Evolutionary conservation across 2,888 invertebrate genomes (phyloP).

Genomic region (Physocephala rufipes): DNA sequence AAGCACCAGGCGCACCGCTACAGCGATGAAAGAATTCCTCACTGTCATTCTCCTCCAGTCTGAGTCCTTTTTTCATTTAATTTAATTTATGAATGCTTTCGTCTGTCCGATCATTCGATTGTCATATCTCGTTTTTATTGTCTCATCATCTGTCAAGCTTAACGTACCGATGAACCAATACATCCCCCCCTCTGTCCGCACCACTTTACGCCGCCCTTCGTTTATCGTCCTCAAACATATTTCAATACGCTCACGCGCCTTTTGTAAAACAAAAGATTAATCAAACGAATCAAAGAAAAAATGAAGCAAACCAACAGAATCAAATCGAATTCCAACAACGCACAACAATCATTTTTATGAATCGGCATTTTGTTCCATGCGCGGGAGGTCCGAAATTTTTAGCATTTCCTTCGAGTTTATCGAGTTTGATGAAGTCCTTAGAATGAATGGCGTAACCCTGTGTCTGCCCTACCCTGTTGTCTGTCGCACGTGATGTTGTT

Average conservation of each 20-base stretch:
- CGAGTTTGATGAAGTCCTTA: no score
- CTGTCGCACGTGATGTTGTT: conserved; percentile 28
- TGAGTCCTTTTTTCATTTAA: conserved; percentile 8
- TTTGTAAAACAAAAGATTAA: not conserved
- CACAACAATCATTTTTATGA: conserved; percentile 19
- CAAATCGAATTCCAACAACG: not conserved
- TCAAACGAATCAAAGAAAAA: not conserved
- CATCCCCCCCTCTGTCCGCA: not conserved
- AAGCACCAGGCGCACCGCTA: no score
- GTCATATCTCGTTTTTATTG: conserved; percentile 47
- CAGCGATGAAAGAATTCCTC: not conserved
- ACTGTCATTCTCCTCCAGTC: conserved; percentile 14
- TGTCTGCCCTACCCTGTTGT: conserved; percentile 24
- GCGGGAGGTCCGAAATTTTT: conserved; percentile 27
- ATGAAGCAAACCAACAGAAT: no score
- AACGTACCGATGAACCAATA: no score
- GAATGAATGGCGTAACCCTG: conserved; percentile 7
- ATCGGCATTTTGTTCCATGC: conserved; percentile 29
- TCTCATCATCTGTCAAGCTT: conserved; percentile 49
- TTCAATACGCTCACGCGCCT: not conserved
- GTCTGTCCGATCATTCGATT: conserved; percentile 33
- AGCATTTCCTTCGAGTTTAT: conserved; percentile 1
- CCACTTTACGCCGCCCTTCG: not conserved
- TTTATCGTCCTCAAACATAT: not conserved
- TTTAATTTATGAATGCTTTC: conserved; percentile 3